Evolutionary conservation across 2,888 invertebrate genomes (phyloP), one percentile per base, ranked within the genome.

Genomic region (Alviniconcha strummeri): DNA sequence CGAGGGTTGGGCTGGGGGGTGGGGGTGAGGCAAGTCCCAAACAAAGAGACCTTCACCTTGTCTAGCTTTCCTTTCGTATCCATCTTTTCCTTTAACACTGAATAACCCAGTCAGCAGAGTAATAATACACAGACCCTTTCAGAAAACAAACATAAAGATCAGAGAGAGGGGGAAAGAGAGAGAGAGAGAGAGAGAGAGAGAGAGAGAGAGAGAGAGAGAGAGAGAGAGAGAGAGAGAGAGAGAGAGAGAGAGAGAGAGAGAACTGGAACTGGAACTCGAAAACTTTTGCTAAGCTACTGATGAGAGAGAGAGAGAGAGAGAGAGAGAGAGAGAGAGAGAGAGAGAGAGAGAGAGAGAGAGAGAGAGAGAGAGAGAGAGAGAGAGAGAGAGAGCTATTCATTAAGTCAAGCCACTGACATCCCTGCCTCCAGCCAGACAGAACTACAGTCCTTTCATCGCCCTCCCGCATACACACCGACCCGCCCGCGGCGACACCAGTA

Each of bases 201-300:
- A 80, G 55, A 80, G n/a, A 80, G 71, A 36, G 67, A 15, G n/a
- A 57, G 78, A 57, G 78, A 19, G 57, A 15, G 57, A 57, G 56
- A 80, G 80, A 80, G 75, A 81, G 52, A 81, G 75, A 81, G 5
- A 72, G 74, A 75, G 8, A 81, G 81, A 75, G 60, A 56, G 74
- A 60, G 9, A 56, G 17, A 54, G 5, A 56, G 69, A 71, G 11
- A 81, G 64, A 81, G 7, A 81, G 72, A 72, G 54, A 74, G 74
- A 74, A 36, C 19, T 55, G 71, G 54, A 7, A 7, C 72, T n/a
- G n/a, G 17, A 81, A n/a, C n/a, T n/a, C n/a, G n/a, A n/a, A n/a
- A n/a, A n/a, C n/a, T n/a, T n/a, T n/a, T 36, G 36, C 3, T 36
- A 36, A 36, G 36, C 36, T 36, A 36, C 36, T 36, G 36, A 36